These are phyloP conservation scores for Nannoperca obscura DNA, from an alignment of 2,797 vertebrate genomes.

Conservation along the genomic window DNA sequence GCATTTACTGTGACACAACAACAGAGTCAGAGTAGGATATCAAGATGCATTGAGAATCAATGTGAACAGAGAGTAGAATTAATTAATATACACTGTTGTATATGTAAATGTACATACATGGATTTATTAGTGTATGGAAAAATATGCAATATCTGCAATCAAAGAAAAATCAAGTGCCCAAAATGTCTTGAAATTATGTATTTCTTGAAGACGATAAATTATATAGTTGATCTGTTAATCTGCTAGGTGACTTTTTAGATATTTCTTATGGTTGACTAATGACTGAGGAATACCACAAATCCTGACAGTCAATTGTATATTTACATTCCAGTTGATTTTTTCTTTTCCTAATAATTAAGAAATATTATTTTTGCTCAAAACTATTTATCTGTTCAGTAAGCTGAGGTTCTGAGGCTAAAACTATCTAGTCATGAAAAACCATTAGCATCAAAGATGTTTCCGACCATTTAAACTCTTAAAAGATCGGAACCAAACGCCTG, in stretches of 20 bases:
- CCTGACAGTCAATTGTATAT: neutral
- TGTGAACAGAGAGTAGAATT: neutral
- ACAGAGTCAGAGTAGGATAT: neutral
- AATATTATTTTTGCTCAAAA: neutral
- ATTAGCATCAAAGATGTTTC: constrained; percentile 37
- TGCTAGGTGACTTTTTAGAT: neutral
- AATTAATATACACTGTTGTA: neutral
- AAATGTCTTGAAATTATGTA: neutral
- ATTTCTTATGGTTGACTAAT: neutral
- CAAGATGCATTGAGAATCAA: neutral
- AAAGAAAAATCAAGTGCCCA: neutral
- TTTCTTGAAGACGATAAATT: neutral
- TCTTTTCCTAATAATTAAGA: neutral
- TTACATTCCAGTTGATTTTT: neutral
- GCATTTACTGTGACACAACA: neutral
- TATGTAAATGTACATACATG: neutral
- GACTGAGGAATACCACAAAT: neutral
- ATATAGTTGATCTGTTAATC: neutral
- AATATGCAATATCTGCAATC: neutral
- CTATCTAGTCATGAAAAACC: constrained; percentile 30
- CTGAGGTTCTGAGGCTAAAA: neutral
- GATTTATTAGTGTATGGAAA: neutral
- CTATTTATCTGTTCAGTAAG: neutral
- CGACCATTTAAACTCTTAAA: constrained; percentile 41
- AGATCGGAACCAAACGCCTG: constrained; percentile 36